These are phyloP conservation scores for Tragulus kanchil DNA, from an alignment of 2,113 vertebrate genomes.

Conservation along the genomic window DNA sequence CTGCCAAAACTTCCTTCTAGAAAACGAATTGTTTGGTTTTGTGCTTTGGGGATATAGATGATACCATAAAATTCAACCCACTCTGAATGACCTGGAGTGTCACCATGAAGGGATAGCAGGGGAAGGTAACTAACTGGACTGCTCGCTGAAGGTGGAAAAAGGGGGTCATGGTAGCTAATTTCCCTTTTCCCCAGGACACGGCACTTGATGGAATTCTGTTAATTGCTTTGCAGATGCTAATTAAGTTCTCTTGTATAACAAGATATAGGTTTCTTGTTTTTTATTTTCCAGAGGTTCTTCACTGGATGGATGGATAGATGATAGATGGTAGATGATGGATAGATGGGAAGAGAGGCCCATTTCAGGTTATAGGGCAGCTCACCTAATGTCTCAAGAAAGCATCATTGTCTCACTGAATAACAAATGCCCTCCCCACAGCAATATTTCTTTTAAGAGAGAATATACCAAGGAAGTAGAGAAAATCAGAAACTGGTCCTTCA, in stretches of 20 bases:
- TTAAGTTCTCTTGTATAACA: neutral
- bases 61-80: neutral
- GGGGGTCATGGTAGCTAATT: neutral
- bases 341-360: neutral
- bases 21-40: constrained; percentile 26
- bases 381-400: neutral
- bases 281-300: neutral
- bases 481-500: neutral
- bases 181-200: neutral
- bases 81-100: neutral
- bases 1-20: neutral
- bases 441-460: neutral
- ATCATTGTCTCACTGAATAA: neutral
- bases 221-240: neutral
- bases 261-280: neutral
- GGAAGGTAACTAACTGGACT: neutral
- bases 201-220: neutral
- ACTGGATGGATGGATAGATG: neutral
- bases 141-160: neutral
- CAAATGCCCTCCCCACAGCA: neutral
- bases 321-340: neutral
- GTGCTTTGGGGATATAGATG: neutral
- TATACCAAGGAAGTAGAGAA: neutral
- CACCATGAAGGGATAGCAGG: neutral
- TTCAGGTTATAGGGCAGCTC: neutral